Conservation (phyloP, 2,113 vertebrate genomes). For the Hydropotes inermis region DNA sequence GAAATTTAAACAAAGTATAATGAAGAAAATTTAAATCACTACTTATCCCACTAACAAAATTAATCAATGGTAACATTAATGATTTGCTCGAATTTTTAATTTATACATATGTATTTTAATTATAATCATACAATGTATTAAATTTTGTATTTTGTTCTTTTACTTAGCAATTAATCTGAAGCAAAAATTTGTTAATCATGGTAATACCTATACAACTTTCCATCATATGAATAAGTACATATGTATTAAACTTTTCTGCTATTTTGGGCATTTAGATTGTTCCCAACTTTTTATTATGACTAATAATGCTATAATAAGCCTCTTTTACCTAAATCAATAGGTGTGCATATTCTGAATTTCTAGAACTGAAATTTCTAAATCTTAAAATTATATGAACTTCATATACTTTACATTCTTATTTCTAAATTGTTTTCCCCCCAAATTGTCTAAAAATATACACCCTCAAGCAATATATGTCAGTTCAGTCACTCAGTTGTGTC, state of each 20-base stretch:
- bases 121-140: not conserved
- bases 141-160: not conserved
- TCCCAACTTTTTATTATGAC: not conserved
- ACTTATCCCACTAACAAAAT: not conserved
- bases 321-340: not conserved
- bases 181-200: not conserved
- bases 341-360: not conserved
- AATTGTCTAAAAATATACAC: not conserved
- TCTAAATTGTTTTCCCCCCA: not conserved
- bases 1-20: not conserved
- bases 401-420: not conserved
- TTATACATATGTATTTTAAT: not conserved
- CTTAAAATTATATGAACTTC: not conserved
- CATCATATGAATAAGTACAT: not conserved
- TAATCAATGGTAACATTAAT: not conserved
- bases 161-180: not conserved
- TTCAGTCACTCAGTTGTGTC: not conserved
- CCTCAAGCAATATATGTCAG: not conserved
- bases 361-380: not conserved
- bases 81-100: not conserved
- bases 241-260: not conserved
- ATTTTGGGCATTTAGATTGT: not conserved
- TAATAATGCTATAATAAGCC: not conserved
- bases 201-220: not conserved
- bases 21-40: not conserved